A percentile compares a stretch with the other conserved stretches of the same genome.
phyloP scores from a whole-genome alignment of 2,888 invertebrate genomes.

The Dryomyza anilis region DNA sequence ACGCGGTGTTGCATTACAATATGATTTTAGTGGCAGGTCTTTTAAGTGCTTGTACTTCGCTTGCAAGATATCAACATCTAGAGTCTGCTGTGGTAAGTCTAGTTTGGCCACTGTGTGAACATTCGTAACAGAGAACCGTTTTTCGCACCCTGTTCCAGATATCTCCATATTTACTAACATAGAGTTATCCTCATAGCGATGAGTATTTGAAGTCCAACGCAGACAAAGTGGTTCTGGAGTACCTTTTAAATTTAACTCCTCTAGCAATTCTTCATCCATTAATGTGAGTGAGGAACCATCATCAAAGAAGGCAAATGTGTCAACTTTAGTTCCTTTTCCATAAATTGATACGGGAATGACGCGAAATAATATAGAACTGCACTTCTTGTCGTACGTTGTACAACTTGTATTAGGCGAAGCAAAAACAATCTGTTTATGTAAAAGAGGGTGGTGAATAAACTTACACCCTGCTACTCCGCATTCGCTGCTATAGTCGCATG shows the following conservation, averaged over 20 bases:
- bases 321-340: conserved; percentile 19
- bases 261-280: conserved; percentile 10
- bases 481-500: conserved; percentile 13
- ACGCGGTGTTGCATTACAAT: too few relatives aligned
- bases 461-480: conserved; percentile 24
- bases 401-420: background rate
- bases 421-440: conserved; percentile 19
- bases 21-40: too few relatives aligned
- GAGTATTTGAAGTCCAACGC: conserved; percentile 14
- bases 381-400: background rate
- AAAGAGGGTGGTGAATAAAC: conserved; percentile 13
- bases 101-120: too few relatives aligned
- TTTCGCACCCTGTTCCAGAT: too few relatives aligned
- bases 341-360: conserved; percentile 32
- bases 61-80: too few relatives aligned
- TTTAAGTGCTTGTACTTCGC: too few relatives aligned
- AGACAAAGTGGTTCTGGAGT: conserved; percentile 25
- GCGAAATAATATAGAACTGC: conserved; percentile 22
- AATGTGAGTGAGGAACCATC: conserved; percentile 28
- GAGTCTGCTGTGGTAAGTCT: too few relatives aligned
- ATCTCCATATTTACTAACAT: background rate
- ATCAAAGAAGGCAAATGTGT: conserved; percentile 35
- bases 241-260: conserved; percentile 25
- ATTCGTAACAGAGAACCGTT: too few relatives aligned
- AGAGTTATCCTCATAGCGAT: background rate